Percentiles rank a stretch among this genome's conserved stretches.
Evolutionary conservation across 2,888 invertebrate species (phyloP).

Genomic region (Diachrysia chrysitis): DNA sequence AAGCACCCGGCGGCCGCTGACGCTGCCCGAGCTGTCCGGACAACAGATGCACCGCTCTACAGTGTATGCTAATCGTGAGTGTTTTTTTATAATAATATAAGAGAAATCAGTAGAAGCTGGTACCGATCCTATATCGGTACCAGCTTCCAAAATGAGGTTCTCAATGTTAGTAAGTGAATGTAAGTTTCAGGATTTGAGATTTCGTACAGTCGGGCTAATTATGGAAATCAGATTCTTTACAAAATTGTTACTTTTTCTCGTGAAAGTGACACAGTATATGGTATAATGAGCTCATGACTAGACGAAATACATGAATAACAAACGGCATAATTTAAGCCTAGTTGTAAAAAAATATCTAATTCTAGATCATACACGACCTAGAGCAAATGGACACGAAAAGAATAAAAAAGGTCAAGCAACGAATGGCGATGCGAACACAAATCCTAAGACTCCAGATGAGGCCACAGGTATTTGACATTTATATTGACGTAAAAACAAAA

Average conservation of each 20-base stretch:
- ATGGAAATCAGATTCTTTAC: too few species aligned
- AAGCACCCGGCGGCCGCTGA: conserved; percentile 76
- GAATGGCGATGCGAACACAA: conserved; percentile 69
- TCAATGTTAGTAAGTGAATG: too few species aligned
- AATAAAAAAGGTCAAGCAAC: conserved; percentile 73
- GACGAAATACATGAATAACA: too few species aligned
- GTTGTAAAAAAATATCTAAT: conserved; percentile 14
- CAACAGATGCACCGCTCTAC: conserved; percentile 80
- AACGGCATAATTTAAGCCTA: too few species aligned
- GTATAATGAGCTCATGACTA: too few species aligned
- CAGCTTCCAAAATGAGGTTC: too few species aligned
- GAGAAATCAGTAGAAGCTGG: too few species aligned
- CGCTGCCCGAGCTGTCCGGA: conserved; percentile 80
- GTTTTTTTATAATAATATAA: background rate
- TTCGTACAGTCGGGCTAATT: too few species aligned
- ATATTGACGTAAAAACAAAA: background rate
- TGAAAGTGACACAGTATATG: too few species aligned
- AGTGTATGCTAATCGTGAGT: conserved; percentile 82
- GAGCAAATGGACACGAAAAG: conserved; percentile 80
- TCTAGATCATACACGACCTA: conserved; percentile 79
- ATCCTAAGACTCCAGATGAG: conserved; percentile 75
- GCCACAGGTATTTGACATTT: conserved; percentile 67
- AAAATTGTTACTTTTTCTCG: too few species aligned
- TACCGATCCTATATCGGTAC: too few species aligned
- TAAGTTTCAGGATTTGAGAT: too few species aligned